Conservation (phyloP, 23 tunicate genomes). For the Diplosoma virens region DNA sequence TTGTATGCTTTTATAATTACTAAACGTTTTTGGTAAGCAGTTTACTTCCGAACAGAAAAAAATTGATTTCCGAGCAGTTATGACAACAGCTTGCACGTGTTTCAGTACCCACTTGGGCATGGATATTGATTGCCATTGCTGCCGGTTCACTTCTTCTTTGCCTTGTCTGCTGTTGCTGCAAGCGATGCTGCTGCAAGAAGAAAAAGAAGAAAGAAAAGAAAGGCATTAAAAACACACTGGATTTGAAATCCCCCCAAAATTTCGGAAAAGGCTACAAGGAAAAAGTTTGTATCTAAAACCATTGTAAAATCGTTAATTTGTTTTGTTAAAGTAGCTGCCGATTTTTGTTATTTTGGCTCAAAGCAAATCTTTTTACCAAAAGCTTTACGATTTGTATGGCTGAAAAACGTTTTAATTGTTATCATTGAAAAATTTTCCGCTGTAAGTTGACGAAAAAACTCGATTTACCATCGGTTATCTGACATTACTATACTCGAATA, state of each 20-base stretch:
- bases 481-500: no score
- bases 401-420: no score
- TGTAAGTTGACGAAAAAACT: no score
- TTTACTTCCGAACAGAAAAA: no score
- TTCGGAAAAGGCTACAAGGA: constrained; percentile 82
- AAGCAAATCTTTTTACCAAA: no score
- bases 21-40: no score
- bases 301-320: no score
- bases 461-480: no score
- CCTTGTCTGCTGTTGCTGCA: constrained; percentile 86
- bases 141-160: constrained; percentile 78
- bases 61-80: background rate
- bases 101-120: constrained; percentile 85
- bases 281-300: constrained; percentile 62
- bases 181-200: constrained; percentile 86
- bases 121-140: constrained; percentile 90
- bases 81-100: background rate
- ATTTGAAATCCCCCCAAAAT: constrained; percentile 65
- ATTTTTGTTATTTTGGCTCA: no score
- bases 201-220: constrained; percentile 91
- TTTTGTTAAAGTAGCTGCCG: no score
- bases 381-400: no score
- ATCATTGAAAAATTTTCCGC: no score
- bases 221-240: constrained; percentile 85
- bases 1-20: background rate